Percentiles rank a stretch among this genome's conserved stretches.
Evolutionary conservation across 2,888 invertebrate species (phyloP).

Genomic region (Chrysodeixis includens): DNA sequence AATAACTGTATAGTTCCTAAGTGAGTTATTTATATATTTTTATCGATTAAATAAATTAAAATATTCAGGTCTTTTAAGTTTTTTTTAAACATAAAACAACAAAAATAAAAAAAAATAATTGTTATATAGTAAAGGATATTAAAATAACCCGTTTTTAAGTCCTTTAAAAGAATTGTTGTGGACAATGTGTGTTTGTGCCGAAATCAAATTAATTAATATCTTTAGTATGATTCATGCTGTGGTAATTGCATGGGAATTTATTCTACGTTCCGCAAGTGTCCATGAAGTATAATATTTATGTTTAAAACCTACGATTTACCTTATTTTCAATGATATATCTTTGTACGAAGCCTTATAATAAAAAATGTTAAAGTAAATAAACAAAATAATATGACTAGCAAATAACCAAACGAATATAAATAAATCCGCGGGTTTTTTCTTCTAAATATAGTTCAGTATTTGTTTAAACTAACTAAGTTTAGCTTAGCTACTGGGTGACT

Average conservation of each 20-base stretch:
- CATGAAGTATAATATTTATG: neutral
- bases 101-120: neutral
- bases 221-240: neutral
- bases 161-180: neutral
- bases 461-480: neutral
- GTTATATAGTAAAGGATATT: neutral
- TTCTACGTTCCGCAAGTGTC: neutral
- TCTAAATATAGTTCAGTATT: neutral
- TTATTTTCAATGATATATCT: neutral
- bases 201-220: neutral
- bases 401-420: neutral
- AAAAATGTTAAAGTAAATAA: neutral
- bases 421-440: neutral
- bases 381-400: neutral
- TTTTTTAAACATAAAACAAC: neutral
- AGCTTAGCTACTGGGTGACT: neutral
- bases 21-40: neutral
- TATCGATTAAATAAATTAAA: conserved; percentile 23
- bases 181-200: neutral
- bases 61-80: conserved; percentile 17
- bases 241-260: conserved; percentile 1
- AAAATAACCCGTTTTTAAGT: neutral
- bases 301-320: neutral
- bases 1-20: neutral
- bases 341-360: neutral